These are phyloP conservation scores for Hypercompe scribonia DNA, from an alignment of 2,888 invertebrate genomes.

Conservation along the genomic window DNA sequence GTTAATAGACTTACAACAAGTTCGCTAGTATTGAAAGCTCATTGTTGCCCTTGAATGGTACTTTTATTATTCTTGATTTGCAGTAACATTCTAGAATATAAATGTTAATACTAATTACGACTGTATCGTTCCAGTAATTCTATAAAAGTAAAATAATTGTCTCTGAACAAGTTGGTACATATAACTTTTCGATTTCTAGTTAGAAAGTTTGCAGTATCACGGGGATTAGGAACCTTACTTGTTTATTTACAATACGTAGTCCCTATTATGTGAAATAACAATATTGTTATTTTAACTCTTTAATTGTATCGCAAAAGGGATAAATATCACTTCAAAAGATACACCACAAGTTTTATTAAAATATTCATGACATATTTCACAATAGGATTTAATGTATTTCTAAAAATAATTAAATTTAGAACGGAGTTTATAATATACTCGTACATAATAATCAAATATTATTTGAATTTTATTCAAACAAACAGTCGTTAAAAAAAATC, in stretches of 20 bases:
- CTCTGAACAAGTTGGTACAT: background rate
- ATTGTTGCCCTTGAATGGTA: slow-evolving; percentile 37
- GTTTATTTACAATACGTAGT: background rate
- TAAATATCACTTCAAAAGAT: too few species aligned
- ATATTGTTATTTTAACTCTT: background rate
- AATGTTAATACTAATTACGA: background rate
- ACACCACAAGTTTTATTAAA: too few species aligned
- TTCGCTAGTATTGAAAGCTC: slow-evolving; percentile 42
- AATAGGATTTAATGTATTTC: too few species aligned
- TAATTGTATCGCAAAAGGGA: too few species aligned
- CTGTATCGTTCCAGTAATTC: too few species aligned
- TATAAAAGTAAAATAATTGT: background rate
- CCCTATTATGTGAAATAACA: background rate
- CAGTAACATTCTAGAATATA: slow-evolving; percentile 11
- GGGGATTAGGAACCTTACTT: background rate
- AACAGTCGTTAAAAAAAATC: too few species aligned
- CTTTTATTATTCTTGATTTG: slow-evolving; percentile 16
- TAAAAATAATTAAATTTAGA: too few species aligned
- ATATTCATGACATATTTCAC: too few species aligned
- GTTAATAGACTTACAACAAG: slow-evolving; percentile 48
- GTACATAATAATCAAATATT: too few species aligned
- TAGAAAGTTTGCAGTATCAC: background rate
- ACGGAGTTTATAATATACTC: too few species aligned
- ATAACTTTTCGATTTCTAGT: background rate
- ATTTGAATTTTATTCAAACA: too few species aligned